Base-by-base conservation (phyloP, 2,888 invertebrate genomes). In the Amiota minor region DNA sequence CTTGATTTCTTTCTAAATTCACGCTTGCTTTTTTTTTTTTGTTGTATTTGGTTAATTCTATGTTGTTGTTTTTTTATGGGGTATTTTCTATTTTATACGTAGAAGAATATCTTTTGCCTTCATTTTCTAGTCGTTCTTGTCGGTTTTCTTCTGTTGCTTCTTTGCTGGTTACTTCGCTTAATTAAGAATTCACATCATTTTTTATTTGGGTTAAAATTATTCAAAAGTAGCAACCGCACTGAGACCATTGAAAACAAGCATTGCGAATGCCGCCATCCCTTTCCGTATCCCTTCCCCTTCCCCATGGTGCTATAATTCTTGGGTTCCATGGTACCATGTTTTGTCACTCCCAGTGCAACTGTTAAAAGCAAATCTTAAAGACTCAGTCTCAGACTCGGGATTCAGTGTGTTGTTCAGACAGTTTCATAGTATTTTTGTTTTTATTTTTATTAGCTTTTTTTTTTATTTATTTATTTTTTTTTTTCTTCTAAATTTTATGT, bases 171-270 rank as follows among this genome's bases (percentile, higher is more conserved):
- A 14, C n/a, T 62, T 23, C 23, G 35, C 87, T 87, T 89, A 89
- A 89, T 89, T 89, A 89, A 84, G 86, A 89, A 89, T 89, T 89
- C 89, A 89, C 88, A 88, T 89, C 89, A 86, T 87, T 88, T 89
- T 89, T 89, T 89, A 89, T 89, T 89, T 88, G 86, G 89, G 86
- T 87, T 87, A 87, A 89, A 89, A 88, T 89, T 89, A 89, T 89
- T 89, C 88, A 89, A 89, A 89, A 85, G 88, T 84, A 78, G 79
- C 82, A 80, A 80, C 71, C 67, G 74, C 70, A 49, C 55, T 9
- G 69, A 59, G 71, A 47, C 61, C 62, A 53, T 59, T 50, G 35
- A 59, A 59, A 20, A 35, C 35, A 35, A 35, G 6, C 35, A 35
- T 35, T 35, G 35, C 35, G 6, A 35, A 50, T 70, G 70, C 10